Evolutionary conservation across 1,140 invertebrate genomes (phyloP).

Genomic region (Trichogramma pretiosum): DNA sequence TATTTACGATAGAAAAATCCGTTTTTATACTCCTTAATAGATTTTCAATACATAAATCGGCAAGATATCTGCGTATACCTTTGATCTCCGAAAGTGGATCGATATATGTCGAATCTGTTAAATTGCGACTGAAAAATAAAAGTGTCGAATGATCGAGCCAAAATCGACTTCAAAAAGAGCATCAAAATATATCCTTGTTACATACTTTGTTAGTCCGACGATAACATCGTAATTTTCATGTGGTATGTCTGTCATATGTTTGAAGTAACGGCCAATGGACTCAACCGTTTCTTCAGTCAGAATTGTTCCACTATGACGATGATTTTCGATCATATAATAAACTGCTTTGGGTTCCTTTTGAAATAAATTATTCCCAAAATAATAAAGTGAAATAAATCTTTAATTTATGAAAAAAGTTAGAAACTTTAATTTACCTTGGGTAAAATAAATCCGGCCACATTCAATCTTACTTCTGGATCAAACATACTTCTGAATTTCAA

Average conservation of each 20-base stretch:
- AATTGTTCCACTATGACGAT: too few relatives aligned
- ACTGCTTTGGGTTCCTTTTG: background rate
- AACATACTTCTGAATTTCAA: constrained; percentile 12
- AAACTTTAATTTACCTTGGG: background rate
- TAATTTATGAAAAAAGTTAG: too few relatives aligned
- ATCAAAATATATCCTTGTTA: too few relatives aligned
- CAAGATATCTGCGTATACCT: background rate
- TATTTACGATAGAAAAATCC: background rate
- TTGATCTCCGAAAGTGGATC: background rate
- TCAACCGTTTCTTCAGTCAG: background rate
- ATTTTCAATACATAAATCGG: background rate
- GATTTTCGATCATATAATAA: background rate
- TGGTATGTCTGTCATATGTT: background rate
- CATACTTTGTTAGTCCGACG: background rate
- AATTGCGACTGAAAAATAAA: background rate
- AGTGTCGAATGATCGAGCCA: too few relatives aligned
- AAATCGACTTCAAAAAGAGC: too few relatives aligned
- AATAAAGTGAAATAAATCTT: too few relatives aligned
- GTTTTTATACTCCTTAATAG: too few relatives aligned
- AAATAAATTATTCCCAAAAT: too few relatives aligned
- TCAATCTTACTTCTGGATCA: constrained; percentile 13
- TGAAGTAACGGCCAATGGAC: background rate
- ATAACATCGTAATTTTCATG: background rate
- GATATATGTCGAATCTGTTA: background rate
- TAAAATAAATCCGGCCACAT: constrained; percentile 13